Percentiles rank a stretch among this genome's conserved stretches.
These are phyloP conservation scores for Cephalopachus bancanus DNA, from an alignment of 2,797 vertebrate genomes.

Conservation along the genomic window DNA sequence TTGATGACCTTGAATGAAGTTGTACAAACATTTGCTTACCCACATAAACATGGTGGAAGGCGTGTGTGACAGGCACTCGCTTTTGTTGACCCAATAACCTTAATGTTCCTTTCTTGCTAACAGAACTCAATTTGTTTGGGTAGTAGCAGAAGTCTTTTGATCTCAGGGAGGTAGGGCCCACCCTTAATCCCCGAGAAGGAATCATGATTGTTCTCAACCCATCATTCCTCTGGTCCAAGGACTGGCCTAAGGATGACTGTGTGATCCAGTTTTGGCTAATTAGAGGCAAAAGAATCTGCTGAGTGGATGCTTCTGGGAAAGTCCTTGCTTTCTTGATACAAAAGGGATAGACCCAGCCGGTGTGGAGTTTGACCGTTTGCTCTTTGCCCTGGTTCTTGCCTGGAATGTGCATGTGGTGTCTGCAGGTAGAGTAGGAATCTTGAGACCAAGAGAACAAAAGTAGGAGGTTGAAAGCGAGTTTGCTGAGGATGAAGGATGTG, in stretches of 20 bases:
- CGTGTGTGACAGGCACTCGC: background rate
- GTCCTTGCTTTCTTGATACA: background rate
- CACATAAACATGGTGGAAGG: background rate
- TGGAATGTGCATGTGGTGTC: background rate
- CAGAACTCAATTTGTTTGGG: background rate
- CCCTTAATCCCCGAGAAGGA: background rate
- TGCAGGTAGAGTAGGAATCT: background rate
- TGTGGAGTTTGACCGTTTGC: background rate
- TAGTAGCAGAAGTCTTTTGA: background rate
- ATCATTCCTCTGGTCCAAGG: background rate
- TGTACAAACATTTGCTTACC: background rate
- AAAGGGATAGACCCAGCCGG: no score
- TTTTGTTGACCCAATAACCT: background rate
- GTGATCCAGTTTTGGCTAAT: background rate
- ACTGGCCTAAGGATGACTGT: background rate
- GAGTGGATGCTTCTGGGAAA: background rate
- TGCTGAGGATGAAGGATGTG: background rate
- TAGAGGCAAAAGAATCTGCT: background rate
- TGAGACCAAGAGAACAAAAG: background rate
- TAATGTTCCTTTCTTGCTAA: background rate
- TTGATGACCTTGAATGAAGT: background rate
- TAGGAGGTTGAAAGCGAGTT: background rate
- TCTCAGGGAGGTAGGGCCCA: background rate
- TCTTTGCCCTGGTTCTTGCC: background rate
- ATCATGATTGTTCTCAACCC: background rate